Conservation (phyloP, 2,113 vertebrate species). For the Narcine bancroftii region DNA sequence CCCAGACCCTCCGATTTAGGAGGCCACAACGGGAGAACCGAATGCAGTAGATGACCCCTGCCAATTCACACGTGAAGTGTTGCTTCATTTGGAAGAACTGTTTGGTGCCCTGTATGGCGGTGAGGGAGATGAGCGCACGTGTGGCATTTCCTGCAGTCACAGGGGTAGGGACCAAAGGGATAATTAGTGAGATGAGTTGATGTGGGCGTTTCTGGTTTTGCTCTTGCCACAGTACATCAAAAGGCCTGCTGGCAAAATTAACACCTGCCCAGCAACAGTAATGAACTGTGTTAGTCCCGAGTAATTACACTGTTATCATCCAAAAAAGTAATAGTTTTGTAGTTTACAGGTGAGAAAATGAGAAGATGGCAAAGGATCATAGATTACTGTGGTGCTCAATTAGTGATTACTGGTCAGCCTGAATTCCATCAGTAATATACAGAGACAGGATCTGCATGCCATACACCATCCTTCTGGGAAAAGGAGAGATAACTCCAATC, state of each 20-base stretch:
- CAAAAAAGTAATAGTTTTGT: background rate
- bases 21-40: no score
- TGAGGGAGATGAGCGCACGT: no score
- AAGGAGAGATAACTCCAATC: background rate
- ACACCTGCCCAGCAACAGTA: background rate
- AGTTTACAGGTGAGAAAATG: background rate
- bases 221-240: background rate
- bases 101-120: no score
- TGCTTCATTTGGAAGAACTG: no score
- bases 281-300: background rate
- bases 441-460: background rate
- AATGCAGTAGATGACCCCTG: no score
- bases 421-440: background rate
- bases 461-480: background rate
- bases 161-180: no score
- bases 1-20: no score
- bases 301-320: background rate
- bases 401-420: background rate
- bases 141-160: no score
- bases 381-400: background rate
- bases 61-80: no score
- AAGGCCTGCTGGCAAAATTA: background rate
- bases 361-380: background rate
- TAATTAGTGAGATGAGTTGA: no score
- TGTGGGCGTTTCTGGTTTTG: background rate